A percentile compares a stretch with the other conserved stretches of the same genome.
Conservation (phyloP, 2,797 vertebrate genomes). For the Lepilemur septentrionalis region DNA sequence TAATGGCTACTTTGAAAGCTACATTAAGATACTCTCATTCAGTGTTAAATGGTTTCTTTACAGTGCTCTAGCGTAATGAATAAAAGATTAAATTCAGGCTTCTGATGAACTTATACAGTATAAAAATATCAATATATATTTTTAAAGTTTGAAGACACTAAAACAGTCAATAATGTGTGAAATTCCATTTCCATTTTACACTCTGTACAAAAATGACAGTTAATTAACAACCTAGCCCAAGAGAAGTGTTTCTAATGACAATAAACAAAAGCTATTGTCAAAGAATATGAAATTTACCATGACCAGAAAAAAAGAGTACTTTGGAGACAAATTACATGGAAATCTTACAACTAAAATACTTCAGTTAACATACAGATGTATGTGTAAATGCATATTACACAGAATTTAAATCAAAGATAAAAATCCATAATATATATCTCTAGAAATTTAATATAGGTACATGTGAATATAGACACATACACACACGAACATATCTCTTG, state of each 20-base stretch:
- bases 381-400: background rate
- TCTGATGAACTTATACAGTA: constrained; percentile 53
- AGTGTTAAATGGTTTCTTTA: constrained; percentile 80
- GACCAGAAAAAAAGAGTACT: background rate
- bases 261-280: constrained; percentile 74
- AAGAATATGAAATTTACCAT: constrained; percentile 28
- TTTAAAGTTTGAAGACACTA: constrained; percentile 63
- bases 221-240: constrained; percentile 77
- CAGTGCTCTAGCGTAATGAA: constrained; percentile 78
- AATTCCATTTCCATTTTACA: constrained; percentile 65
- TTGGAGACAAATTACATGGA: constrained; percentile 54
- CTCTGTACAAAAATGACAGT: constrained; percentile 67
- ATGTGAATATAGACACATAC: background rate
- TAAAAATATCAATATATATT: constrained; percentile 71
- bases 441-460: background rate
- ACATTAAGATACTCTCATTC: constrained; percentile 81
- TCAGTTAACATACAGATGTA: constrained; percentile 25
- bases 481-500: background rate
- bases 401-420: constrained; percentile 56
- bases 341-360: constrained; percentile 54
- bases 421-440: background rate
- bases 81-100: constrained; percentile 66
- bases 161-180: constrained; percentile 69
- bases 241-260: constrained; percentile 80
- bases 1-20: constrained; percentile 84